Evolutionary conservation across 2,888 invertebrate species (phyloP), one percentile per base, ranked within the genome.

Genomic region (Cosmia pyralina): DNA sequence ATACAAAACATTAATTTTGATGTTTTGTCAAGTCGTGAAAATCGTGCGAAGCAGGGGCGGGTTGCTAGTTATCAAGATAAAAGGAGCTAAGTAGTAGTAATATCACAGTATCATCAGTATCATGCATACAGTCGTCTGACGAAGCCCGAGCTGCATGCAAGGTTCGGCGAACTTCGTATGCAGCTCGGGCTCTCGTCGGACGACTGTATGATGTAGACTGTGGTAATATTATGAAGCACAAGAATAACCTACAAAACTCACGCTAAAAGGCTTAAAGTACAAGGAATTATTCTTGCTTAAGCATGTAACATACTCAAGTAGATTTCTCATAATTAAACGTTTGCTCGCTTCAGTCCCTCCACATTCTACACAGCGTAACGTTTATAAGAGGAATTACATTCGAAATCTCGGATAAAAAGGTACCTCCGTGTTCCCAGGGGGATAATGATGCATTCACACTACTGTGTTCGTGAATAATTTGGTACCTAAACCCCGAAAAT

Each of bases 371-470:
- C 62, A 80, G 63, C 74, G 74, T 77, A 69, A 77, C 75, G 59
- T 72, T 67, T 79, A 53, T 70, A 68, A 75, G 70, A 82, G 78
- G 74, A 79, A 75, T 82, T 78, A 80, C 73, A 75, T 73, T 44
- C 63, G 11, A 78, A 85, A 84, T 85, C 82, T 73, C 50, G 65
- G 69, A 66, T 82, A 59, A 80, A 79, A 84, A 59, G 62, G 68
- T 72, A 73, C 67, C 22, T 72, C 53, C 52, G 34, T 67, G 64
- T 75, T 6, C 70, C 77, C 69, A 53, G 46, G 72, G 68, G 80
- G 72, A 70, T 84, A 85, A 70, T 79, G 84, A 88, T 85, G 86
- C 86, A 88, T 86, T 88, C 81, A 79, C 69, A 77, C 79, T 83
- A 69, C 46, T 69, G 65, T 15, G 67, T 68, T 72, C 15, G 57